A percentile compares a stretch with the other conserved stretches of the same genome.
These are phyloP conservation scores for Caenorhabditis afra DNA, from an alignment of 2,888 invertebrate species.

Conservation along the genomic window DNA sequence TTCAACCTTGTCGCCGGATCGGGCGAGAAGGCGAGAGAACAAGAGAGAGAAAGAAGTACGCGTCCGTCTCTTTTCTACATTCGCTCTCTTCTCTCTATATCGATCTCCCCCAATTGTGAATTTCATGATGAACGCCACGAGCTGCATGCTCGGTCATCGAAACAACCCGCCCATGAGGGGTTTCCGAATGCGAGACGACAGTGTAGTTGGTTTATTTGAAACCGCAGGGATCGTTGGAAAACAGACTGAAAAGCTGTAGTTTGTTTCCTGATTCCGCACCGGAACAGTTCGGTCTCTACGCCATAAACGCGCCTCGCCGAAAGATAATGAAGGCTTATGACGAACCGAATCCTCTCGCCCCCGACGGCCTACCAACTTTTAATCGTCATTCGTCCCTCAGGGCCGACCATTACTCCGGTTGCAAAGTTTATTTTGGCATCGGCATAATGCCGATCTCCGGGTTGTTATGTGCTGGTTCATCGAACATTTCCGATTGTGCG, in stretches of 20 bases:
- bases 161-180: slow-evolving; percentile 8
- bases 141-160: slow-evolving; percentile 3
- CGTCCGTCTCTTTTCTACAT: slow-evolving; percentile 30
- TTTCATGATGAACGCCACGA: slow-evolving; percentile 1
- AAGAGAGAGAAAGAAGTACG: slow-evolving; percentile 20
- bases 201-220: slow-evolving; percentile 2
- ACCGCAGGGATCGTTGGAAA: background rate
- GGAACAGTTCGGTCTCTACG: background rate
- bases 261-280: background rate
- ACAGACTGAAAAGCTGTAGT: background rate
- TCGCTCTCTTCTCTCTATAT: background rate
- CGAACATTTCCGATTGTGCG: background rate
- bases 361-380: slow-evolving; percentile 15
- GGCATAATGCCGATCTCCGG: background rate
- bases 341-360: slow-evolving; percentile 10
- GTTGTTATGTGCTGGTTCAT: slow-evolving; percentile 28
- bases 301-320: background rate
- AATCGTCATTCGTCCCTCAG: slow-evolving; percentile 8
- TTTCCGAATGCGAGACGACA: background rate
- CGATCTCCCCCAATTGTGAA: background rate
- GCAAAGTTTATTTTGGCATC: slow-evolving; percentile 30
- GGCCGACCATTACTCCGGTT: slow-evolving; percentile 8
- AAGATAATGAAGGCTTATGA: slow-evolving; percentile 31
- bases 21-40: slow-evolving; percentile 16
- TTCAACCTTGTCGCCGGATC: slow-evolving; percentile 49